Percentiles rank a stretch among this genome's conserved stretches.
These are phyloP conservation scores for Eupithecia dodoneata DNA, from an alignment of 2,888 invertebrate species.

Conservation along the genomic window DNA sequence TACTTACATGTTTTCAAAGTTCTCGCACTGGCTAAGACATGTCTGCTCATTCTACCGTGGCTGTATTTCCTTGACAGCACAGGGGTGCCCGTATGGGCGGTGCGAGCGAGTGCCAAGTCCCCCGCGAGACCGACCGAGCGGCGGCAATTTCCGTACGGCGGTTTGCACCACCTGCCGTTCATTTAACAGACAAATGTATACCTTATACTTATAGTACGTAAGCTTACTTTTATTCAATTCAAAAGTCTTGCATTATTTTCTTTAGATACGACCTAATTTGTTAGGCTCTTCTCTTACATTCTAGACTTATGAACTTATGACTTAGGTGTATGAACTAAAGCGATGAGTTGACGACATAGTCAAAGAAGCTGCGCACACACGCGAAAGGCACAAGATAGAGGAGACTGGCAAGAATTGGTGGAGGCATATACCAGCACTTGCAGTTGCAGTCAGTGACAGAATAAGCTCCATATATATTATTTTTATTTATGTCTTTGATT, in stretches of 20 bases:
- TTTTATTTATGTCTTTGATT: too few relatives aligned
- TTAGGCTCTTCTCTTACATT: neutral
- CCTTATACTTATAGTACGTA: neutral
- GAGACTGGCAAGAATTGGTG: neutral
- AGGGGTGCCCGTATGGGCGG: conserved; percentile 47
- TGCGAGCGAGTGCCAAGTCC: conserved; percentile 58
- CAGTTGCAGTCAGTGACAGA: too few relatives aligned
- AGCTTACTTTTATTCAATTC: neutral
- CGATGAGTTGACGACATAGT: neutral
- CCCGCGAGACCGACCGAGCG: conserved; percentile 53
- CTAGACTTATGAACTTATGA: neutral
- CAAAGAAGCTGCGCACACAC: neutral
- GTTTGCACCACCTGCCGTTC: conserved; percentile 69
- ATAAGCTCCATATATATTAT: too few relatives aligned
- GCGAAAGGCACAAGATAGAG: neutral
- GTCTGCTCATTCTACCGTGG: conserved; percentile 5
- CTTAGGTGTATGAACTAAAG: neutral
- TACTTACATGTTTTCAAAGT: neutral
- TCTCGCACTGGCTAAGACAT: neutral
- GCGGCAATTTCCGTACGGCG: conserved; percentile 71
- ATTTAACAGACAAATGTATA: conserved; percentile 56
- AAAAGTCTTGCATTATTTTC: neutral
- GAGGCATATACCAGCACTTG: neutral
- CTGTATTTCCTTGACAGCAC: neutral
- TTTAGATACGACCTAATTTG: neutral